These are phyloP conservation scores for Megalops atlanticus DNA, from an alignment of 2,113 vertebrate genomes.

Conservation along the genomic window DNA sequence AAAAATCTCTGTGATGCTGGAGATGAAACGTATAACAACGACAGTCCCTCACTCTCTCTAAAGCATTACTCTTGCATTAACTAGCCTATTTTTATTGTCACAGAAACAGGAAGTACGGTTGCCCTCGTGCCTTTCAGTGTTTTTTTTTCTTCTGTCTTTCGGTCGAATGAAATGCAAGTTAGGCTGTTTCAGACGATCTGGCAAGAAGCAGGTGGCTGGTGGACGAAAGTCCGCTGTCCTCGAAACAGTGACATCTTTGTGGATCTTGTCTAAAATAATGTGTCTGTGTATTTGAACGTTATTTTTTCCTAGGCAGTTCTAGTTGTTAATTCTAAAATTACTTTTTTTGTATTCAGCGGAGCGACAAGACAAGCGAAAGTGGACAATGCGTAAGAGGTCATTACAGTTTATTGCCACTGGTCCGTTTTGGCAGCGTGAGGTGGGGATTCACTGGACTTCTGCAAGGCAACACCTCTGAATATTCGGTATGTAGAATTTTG, in stretches of 20 bases:
- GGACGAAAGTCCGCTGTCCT: not conserved
- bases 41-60: no score
- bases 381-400: not conserved
- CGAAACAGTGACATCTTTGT: no score
- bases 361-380: not conserved
- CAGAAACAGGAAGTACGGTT: slow-evolving; percentile 62
- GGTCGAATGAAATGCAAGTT: not conserved
- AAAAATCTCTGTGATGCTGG: no score
- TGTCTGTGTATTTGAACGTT: not conserved
- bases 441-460: not conserved
- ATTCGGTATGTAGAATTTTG: not conserved
- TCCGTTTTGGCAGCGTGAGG: no score
- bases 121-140: not conserved
- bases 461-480: not conserved
- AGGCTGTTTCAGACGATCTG: not conserved
- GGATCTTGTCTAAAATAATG: not conserved
- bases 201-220: not conserved
- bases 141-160: slow-evolving; percentile 17
- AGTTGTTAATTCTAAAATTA: not conserved
- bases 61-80: not conserved
- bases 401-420: not conserved
- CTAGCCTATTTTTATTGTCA: slow-evolving; percentile 34
- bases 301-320: not conserved
- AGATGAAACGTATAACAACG: no score
- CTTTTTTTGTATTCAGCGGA: not conserved